phyloP scores from a whole-genome alignment of 2,888 invertebrate species.

The Orchestes rusci region DNA sequence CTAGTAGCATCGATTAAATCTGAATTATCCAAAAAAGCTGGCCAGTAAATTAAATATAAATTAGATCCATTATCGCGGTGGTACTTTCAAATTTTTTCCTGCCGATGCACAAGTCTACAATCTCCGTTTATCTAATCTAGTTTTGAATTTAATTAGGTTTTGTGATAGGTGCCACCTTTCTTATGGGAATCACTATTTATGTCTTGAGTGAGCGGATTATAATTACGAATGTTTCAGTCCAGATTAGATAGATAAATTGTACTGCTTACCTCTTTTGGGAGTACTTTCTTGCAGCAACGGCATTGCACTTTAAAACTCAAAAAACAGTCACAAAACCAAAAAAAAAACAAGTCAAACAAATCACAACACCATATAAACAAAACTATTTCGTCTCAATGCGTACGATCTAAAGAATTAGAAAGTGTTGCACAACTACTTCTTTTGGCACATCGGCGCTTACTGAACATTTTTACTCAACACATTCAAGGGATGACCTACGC shows the following conservation, averaged over 20 bases:
- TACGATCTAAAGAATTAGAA: no score
- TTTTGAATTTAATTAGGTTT: no score
- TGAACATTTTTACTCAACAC: constrained; percentile 39
- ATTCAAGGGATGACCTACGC: constrained; percentile 44
- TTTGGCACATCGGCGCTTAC: constrained; percentile 37
- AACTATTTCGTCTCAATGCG: no score
- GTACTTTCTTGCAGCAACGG: constrained; percentile 42
- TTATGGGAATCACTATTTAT: no score
- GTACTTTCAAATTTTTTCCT: constrained; percentile 29
- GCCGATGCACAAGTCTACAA: constrained; percentile 23
- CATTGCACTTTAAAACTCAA: constrained; percentile 30
- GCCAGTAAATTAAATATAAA: constrained; percentile 25
- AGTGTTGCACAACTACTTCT: constrained; percentile 30
- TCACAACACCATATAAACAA: no score
- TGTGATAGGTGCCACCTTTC: no score
- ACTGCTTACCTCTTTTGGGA: constrained; percentile 41
- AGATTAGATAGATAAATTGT: no score
- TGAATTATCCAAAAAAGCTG: constrained; percentile 26
- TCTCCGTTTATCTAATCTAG: constrained; percentile 24
- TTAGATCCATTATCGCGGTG: constrained; percentile 19
- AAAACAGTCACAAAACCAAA: background rate
- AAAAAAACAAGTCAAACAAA: background rate
- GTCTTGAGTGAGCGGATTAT: no score
- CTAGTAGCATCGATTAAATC: constrained; percentile 21
- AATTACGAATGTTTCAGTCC: no score